These are phyloP conservation scores for Drosophila bunnanda DNA, from an alignment of 2,888 invertebrate species.

Conservation along the genomic window DNA sequence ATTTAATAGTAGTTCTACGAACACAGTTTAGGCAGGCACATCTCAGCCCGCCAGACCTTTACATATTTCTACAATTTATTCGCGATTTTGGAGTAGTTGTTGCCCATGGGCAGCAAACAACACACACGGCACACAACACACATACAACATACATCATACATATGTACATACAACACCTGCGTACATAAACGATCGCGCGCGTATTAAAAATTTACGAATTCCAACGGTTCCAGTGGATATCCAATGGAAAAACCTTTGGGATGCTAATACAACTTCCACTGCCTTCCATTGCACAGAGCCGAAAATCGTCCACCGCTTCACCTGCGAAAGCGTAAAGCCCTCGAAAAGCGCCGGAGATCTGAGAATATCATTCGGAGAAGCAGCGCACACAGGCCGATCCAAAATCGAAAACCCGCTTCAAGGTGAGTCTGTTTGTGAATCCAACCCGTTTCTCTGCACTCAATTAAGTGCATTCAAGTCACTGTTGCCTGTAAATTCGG, in stretches of 20 bases:
- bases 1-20: constrained; percentile 43
- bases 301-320: neutral
- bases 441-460: constrained; percentile 57
- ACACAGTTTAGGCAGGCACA: constrained; percentile 45
- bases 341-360: constrained; percentile 6
- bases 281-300: constrained; percentile 16
- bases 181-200: constrained; percentile 22
- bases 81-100: constrained; percentile 3
- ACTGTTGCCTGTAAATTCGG: constrained; percentile 6
- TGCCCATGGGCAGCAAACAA: constrained; percentile 6
- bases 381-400: constrained; percentile 28
- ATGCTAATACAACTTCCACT: constrained; percentile 16
- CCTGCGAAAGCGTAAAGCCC: constrained; percentile 12
- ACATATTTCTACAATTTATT: constrained; percentile 22
- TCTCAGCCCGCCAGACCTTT: constrained; percentile 8
- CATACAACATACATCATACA: constrained; percentile 16
- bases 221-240: neutral
- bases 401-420: constrained; percentile 61
- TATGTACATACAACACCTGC: constrained; percentile 23
- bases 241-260: constrained; percentile 2
- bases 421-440: constrained; percentile 75
- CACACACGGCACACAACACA: constrained; percentile 10
- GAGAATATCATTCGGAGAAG: constrained; percentile 44
- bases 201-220: constrained; percentile 19
- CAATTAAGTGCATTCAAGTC: constrained; percentile 22